phyloP scores from a whole-genome alignment of 2,888 invertebrate species.

The Drosophila nr. perissopoda region DNA sequence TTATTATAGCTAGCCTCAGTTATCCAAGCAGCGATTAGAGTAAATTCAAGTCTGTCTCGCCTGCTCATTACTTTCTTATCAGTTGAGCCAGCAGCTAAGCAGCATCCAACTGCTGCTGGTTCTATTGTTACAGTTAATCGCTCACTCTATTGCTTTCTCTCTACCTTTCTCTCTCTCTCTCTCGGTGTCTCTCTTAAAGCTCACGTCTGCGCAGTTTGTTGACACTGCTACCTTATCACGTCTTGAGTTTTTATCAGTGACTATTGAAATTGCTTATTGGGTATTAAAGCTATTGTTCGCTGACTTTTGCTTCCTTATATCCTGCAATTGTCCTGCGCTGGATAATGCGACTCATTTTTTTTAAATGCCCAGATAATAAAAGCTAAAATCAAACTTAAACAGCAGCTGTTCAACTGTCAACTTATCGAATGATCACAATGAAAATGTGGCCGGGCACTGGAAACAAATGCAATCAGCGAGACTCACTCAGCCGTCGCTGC shows the following conservation, averaged over 20 bases:
- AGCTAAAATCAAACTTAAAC: constrained; percentile 22
- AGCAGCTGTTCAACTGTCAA: constrained; percentile 38
- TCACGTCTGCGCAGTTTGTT: constrained; percentile 61
- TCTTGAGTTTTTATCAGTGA: constrained; percentile 62
- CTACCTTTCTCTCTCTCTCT: not conserved
- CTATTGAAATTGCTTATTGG: constrained; percentile 52
- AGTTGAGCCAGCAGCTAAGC: constrained; percentile 46
- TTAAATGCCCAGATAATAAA: constrained; percentile 29
- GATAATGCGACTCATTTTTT: constrained; percentile 45
- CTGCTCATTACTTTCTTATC: constrained; percentile 57
- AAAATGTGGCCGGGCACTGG: constrained; percentile 34
- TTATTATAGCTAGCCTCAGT: constrained; percentile 44
- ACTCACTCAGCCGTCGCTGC: constrained; percentile 49
- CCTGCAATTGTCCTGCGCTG: constrained; percentile 40
- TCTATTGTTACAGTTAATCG: constrained; percentile 1
- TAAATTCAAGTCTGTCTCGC: constrained; percentile 44
- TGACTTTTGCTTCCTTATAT: constrained; percentile 37
- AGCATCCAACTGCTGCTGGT: constrained; percentile 10
- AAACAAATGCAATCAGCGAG: constrained; percentile 45
- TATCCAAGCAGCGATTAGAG: constrained; percentile 60
- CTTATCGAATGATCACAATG: constrained; percentile 41
- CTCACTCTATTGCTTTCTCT: not conserved
- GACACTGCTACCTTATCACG: constrained; percentile 50
- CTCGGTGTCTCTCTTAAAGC: constrained; percentile 52
- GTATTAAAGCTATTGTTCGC: constrained; percentile 51